These are phyloP conservation scores for Thunnus maccoyii DNA, from an alignment of 2,113 vertebrate species.

Conservation along the genomic window DNA sequence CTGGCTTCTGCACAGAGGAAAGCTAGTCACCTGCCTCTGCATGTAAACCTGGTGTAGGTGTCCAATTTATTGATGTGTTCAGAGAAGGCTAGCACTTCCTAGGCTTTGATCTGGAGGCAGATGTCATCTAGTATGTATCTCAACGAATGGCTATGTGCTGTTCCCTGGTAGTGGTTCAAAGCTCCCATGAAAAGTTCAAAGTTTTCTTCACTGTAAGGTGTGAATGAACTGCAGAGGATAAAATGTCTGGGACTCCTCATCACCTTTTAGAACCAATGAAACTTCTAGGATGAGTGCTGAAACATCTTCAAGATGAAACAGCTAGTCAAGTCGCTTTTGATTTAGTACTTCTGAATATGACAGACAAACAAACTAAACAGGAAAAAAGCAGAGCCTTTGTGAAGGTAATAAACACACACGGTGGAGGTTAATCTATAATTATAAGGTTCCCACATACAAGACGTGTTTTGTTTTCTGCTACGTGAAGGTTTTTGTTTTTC, in stretches of 20 bases:
- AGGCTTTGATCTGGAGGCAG: constrained; percentile 13
- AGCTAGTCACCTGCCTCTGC: neutral
- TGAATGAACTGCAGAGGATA: constrained; percentile 11
- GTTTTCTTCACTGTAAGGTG: constrained; percentile 11
- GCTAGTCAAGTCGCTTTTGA: no score
- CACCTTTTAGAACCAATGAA: neutral
- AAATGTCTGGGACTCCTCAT: neutral
- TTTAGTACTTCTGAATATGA: neutral
- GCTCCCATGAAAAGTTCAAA: constrained; percentile 6
- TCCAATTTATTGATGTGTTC: neutral
- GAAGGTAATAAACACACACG: neutral
- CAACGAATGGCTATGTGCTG: neutral
- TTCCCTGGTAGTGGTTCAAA: constrained; percentile 20
- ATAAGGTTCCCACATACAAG: neutral
- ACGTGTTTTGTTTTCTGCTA: constrained; percentile 1
- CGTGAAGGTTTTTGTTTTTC: neutral
- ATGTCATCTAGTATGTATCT: neutral
- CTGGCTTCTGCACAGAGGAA: neutral
- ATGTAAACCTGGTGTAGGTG: neutral
- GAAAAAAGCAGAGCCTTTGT: neutral
- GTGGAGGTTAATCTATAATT: constrained; percentile 14
- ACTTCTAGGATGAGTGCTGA: neutral
- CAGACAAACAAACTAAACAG: neutral
- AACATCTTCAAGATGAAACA: neutral
- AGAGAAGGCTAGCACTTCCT: neutral